These are phyloP conservation scores for Tachysurus vachellii DNA, from an alignment of 2,113 vertebrate genomes.

Conservation along the genomic window DNA sequence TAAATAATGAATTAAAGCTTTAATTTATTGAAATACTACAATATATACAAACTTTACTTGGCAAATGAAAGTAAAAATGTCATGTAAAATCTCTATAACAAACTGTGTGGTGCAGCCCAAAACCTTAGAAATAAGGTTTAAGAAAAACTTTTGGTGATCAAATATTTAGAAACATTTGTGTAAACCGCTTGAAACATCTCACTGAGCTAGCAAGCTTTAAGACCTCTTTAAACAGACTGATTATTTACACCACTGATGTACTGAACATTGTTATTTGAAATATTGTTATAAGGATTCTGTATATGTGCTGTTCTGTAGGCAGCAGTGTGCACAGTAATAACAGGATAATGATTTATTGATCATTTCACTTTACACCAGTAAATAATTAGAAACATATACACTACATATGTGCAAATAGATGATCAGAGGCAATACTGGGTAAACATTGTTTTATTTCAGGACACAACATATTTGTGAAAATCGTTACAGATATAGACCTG, in stretches of 20 bases:
- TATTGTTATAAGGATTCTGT: background rate
- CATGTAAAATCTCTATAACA: too few species aligned
- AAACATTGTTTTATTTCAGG: background rate
- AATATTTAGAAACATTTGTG: background rate
- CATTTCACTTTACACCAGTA: background rate
- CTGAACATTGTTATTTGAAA: background rate
- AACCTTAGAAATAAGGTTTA: background rate
- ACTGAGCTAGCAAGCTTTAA: background rate
- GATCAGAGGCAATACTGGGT: background rate
- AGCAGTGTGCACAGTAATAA: background rate
- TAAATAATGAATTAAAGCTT: too few species aligned
- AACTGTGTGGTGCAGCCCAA: too few species aligned
- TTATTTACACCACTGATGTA: background rate
- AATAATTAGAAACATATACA: background rate
- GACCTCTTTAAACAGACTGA: background rate
- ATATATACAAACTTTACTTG: background rate
- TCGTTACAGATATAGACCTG: background rate
- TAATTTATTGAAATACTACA: too few species aligned
- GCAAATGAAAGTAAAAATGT: too few species aligned
- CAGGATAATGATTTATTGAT: background rate
- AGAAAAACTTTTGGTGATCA: background rate
- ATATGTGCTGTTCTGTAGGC: background rate
- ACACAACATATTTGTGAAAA: background rate
- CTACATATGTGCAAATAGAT: background rate
- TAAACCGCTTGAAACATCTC: background rate